phyloP scores from a whole-genome alignment of 2,888 invertebrate genomes.

The Neria commutata region DNA sequence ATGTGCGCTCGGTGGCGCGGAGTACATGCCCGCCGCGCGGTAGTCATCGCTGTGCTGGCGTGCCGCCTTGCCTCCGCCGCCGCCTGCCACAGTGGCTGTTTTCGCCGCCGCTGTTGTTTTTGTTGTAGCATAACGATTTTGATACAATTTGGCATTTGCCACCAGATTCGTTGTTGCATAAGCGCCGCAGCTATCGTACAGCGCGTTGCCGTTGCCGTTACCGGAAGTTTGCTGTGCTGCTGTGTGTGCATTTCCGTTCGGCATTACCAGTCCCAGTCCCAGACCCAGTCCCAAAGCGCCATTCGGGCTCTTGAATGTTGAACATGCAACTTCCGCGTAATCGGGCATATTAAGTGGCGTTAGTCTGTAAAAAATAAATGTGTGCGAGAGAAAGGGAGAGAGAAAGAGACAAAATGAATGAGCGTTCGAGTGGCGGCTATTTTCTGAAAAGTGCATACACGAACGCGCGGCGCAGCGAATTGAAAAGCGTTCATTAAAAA shows the following conservation, averaged over 20 bases:
- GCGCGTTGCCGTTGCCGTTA: constrained; percentile 36
- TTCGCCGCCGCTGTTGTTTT: constrained; percentile 15
- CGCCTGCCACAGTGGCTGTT: constrained; percentile 15
- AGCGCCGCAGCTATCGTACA: constrained; percentile 62
- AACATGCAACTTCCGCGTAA: constrained; percentile 63
- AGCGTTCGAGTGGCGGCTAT: too few species aligned
- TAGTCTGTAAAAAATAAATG: constrained; percentile 47
- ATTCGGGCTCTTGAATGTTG: constrained; percentile 61
- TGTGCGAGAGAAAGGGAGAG: constrained; percentile 20
- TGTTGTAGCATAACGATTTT: constrained; percentile 56
- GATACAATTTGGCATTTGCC: constrained; percentile 61
- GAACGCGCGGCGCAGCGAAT: too few species aligned
- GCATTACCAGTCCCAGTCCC: constrained; percentile 9
- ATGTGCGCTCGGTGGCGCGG: constrained; percentile 61
- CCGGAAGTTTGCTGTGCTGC: constrained; percentile 36
- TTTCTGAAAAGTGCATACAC: too few species aligned
- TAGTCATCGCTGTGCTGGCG: constrained; percentile 43
- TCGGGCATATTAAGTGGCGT: constrained; percentile 63
- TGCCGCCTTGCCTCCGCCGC: neutral
- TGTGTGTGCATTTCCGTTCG: constrained; percentile 37
- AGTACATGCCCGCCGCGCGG: constrained; percentile 58
- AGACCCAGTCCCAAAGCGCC: constrained; percentile 8
- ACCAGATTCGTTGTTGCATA: constrained; percentile 63
- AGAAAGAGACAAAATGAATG: constrained; percentile 27
- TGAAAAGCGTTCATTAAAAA: too few species aligned